These are phyloP conservation scores for Gymnorhina tibicen DNA, from an alignment of 2,113 vertebrate genomes.

Conservation along the genomic window DNA sequence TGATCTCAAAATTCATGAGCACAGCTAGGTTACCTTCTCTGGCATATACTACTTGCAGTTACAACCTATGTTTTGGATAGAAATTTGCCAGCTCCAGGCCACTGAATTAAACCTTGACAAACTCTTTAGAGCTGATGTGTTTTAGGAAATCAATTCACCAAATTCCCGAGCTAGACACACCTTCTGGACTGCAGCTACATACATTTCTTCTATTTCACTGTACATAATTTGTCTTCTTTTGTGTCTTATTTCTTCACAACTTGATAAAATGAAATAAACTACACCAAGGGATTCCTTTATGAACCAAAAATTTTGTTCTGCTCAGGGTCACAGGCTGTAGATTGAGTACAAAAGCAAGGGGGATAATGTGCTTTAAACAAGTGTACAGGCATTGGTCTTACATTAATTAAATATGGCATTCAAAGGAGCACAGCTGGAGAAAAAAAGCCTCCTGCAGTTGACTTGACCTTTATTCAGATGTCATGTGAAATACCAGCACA, in stretches of 20 bases:
- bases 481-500: constrained; percentile 4
- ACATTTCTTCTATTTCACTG: not conserved
- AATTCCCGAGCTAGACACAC: not conserved
- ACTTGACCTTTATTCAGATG: constrained; percentile 44
- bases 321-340: not conserved
- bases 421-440: not conserved
- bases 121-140: not conserved
- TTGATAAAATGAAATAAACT: not conserved
- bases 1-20: not conserved
- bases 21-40: not conserved
- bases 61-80: not conserved
- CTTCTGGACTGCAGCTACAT: not conserved
- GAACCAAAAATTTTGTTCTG: not conserved
- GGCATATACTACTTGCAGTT: not conserved
- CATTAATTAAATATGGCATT: constrained; percentile 32
- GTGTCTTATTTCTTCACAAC: not conserved
- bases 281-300: not conserved
- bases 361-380: not conserved
- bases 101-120: not conserved
- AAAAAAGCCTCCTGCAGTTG: not conserved
- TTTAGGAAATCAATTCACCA: not conserved
- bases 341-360: not conserved
- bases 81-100: not conserved
- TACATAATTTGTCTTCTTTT: not conserved
- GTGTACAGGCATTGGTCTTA: not conserved